Evolutionary conservation across 1,140 invertebrate species (phyloP).

Genomic region (Drosophila carrolli): DNA sequence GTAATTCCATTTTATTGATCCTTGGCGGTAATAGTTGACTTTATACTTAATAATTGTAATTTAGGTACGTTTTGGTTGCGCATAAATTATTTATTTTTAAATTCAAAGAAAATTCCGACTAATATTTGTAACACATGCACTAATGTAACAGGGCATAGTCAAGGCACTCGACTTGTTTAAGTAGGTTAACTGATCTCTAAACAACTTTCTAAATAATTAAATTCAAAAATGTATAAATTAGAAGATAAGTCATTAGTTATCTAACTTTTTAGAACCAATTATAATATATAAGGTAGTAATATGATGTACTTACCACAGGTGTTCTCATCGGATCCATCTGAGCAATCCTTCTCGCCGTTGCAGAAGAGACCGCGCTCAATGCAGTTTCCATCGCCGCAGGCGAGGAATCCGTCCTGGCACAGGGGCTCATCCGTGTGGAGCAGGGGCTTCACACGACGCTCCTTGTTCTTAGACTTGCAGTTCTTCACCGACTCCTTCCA

Average conservation of each 20-base stretch:
- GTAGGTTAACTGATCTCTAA: too few species aligned
- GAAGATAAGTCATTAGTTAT: neutral
- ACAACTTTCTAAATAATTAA: too few species aligned
- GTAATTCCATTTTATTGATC: slow-evolving; percentile 17
- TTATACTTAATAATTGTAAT: slow-evolving; percentile 9
- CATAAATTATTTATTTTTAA: too few species aligned
- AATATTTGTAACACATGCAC: too few species aligned
- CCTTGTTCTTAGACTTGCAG: slow-evolving; percentile 96
- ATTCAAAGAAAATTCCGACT: too few species aligned
- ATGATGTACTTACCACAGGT: slow-evolving; percentile 91
- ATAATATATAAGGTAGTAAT: neutral
- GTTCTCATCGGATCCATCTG: slow-evolving; percentile 95
- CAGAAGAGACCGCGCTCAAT: slow-evolving; percentile 96
- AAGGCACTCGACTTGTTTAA: too few species aligned
- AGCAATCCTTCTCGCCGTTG: slow-evolving; percentile 96
- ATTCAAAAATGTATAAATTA: neutral
- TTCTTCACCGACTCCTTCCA: slow-evolving; percentile 98
- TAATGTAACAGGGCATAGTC: too few species aligned
- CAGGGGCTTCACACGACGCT: slow-evolving; percentile 94
- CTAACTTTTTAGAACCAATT: neutral
- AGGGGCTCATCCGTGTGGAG: slow-evolving; percentile 96
- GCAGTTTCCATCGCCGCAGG: slow-evolving; percentile 94
- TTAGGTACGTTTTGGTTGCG: neutral
- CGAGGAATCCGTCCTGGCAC: slow-evolving; percentile 93
- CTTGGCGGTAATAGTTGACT: neutral